These are phyloP conservation scores for Drosophila prolongata DNA, from an alignment of 2,888 invertebrate species.

Conservation along the genomic window DNA sequence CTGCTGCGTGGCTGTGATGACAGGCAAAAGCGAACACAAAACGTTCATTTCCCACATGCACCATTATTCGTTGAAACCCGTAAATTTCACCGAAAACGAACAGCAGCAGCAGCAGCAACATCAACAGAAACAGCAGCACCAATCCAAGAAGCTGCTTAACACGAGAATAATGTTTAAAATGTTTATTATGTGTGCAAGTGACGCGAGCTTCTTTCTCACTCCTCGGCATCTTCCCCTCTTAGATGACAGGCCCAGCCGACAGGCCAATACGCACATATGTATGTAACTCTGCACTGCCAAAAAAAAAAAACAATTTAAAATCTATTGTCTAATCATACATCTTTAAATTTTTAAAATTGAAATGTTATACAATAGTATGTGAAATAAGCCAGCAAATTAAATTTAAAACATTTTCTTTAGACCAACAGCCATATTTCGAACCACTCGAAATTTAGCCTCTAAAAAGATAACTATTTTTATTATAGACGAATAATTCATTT, in stretches of 20 bases:
- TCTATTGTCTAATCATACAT: too few relatives aligned
- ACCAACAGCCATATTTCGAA: too few relatives aligned
- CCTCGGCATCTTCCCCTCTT: conserved; percentile 4
- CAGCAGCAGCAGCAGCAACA: conserved; percentile 30
- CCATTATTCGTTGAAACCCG: conserved; percentile 79
- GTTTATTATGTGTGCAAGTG: conserved; percentile 80
- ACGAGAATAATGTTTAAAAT: conserved; percentile 79
- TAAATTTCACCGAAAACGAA: conserved; percentile 74
- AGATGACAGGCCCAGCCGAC: conserved; percentile 38
- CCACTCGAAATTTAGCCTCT: too few relatives aligned
- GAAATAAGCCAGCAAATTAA: too few relatives aligned
- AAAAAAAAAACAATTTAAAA: conserved; percentile 1
- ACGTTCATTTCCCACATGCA: conserved; percentile 80
- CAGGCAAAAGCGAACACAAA: conserved; percentile 79
- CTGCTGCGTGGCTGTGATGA: conserved; percentile 67
- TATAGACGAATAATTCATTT: too few relatives aligned
- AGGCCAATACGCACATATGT: conserved; percentile 32
- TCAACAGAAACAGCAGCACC: conserved; percentile 20
- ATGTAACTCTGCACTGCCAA: conserved; percentile 23
- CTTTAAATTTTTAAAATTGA: too few relatives aligned
- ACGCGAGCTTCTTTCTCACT: conserved; percentile 54
- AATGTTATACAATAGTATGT: too few relatives aligned
- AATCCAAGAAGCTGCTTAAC: conserved; percentile 76
- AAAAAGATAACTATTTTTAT: too few relatives aligned
- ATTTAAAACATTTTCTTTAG: too few relatives aligned